Base-by-base conservation (phyloP, 2,888 invertebrate genomes). In the Apamea sordens region DNA sequence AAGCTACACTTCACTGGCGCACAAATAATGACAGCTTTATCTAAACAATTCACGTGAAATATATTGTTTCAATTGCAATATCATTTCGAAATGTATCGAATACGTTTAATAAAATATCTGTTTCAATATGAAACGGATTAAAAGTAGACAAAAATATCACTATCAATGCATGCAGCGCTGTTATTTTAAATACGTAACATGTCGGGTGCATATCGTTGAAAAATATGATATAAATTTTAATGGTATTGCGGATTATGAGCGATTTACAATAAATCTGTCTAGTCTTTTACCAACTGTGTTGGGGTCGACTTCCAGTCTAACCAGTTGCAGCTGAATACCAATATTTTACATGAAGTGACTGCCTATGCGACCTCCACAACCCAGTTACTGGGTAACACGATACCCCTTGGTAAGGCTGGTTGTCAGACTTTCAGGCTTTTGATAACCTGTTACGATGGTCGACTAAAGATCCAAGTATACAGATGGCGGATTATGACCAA, bases 131-230 rank as follows among this genome's bases (percentile, higher is more conserved):
- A 61, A 70, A 61, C 5, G 63, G 50, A 86, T 82, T 82, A 68
- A 68, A 73, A 50, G 56, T 6, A 24, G 56, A 44, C 50, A 71
- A 76, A 67, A 67, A 71, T 21, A n/a, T 69, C 64, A 53, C 53
- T 75, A 85, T 83, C 86, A 56, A 53, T 70, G 32, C 13, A 32
- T 67, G 56, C 83, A 76, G 76, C 36, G 28, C 41, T 76, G 56
- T 36, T 65, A 10, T 67, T 50, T 83, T 53, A 28, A 71, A 83
- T 53, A 32, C 56, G 8, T 13, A 0, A 63, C 10, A 63, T 24
- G 32, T 68, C 24, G 2, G 2, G 18, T 41, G 50, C 32, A 68
- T 69, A 44, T 44, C 15, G 32, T 69, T 50, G 2, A 53, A 64
- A 82, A 73, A 59, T 59, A 61, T 64, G 81, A 81, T 63, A 50